Conservation (phyloP, 2,888 invertebrate genomes). For the Lochmaea capreae region DNA sequence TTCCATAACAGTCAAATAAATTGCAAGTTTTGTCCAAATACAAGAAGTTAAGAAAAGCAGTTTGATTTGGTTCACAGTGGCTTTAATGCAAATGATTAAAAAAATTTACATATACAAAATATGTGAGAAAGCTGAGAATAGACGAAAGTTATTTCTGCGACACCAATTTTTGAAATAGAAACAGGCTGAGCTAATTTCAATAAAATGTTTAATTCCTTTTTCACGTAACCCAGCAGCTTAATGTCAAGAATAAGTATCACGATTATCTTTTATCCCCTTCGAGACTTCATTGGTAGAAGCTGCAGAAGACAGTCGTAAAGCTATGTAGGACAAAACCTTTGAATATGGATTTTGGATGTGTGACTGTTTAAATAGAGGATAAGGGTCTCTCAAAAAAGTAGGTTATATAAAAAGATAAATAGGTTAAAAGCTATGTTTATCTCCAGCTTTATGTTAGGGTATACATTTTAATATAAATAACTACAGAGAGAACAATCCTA, state of each 20-base stretch:
- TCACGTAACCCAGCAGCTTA: too few relatives aligned
- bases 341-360: slow-evolving; percentile 7
- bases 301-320: slow-evolving; percentile 2
- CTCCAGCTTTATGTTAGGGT: slow-evolving; percentile 3
- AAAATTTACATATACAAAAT: too few relatives aligned
- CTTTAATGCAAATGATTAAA: too few relatives aligned
- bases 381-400: slow-evolving; percentile 4
- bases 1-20: background rate
- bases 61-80: too few relatives aligned
- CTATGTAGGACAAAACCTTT: slow-evolving; percentile 9
- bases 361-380: slow-evolving; percentile 12
- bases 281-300: background rate
- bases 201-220: too few relatives aligned
- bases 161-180: too few relatives aligned
- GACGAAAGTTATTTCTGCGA: too few relatives aligned
- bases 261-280: slow-evolving; percentile 3
- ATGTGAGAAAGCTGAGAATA: too few relatives aligned
- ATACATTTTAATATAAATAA: slow-evolving; percentile 11
- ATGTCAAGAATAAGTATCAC: too few relatives aligned
- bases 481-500: background rate
- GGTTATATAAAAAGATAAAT: slow-evolving; percentile 17
- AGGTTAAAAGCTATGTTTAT: slow-evolving; percentile 15
- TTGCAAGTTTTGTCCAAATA: too few relatives aligned
- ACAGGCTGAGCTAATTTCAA: too few relatives aligned
- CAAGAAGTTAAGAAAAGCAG: too few relatives aligned